Base-by-base conservation (phyloP, 92 coral and sea anemone species). In the Phenganax stokvisi region DNA sequence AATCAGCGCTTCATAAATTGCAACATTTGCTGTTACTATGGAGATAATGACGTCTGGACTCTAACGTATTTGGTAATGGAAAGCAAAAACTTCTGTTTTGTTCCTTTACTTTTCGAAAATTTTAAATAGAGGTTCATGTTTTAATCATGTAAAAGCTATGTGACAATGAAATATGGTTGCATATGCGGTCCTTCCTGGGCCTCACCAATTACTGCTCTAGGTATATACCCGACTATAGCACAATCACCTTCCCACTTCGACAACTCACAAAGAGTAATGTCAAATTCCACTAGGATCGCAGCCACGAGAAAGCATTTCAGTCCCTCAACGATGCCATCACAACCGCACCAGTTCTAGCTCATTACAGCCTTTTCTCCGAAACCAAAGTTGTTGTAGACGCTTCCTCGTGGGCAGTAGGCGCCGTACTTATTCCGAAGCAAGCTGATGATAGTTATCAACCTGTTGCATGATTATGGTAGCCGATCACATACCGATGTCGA, bases 171-270 rank as follows among this genome's bases (percentile, higher is more conserved):
- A 20, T 20, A 20, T 20, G 25, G 25, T 87, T 85, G 20, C 81
- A 87, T 63, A 84, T 82, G 44, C 71, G 86, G 8, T 85, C 85
- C n/a, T 79, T 88, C 69, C 89, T 88, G 1, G 85, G 87, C 0
- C 85, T 85, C 11, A 86, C 89, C 57, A 74, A 74, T 54, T 74
- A 74, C 13, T 74, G 61, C 31, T 7, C 79, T 7, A 74, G 83
- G 52, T 88, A 85, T 57, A 74, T 85, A 15, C 84, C 79, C 57
- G 71, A 79, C 69, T 82, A 88, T 89, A 85, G 89, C 80, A 88
- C 73, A 20, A 13, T 85, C 15, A 81, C 71, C 0, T 84, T 65
- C 54, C 86, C 86, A 17, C 88, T 88, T 56, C 61, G 85, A 56
- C 54, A 87, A 52, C 57, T 80, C n/a, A 80, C 90, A 25, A 87